Conservation (phyloP, 2,797 vertebrate genomes). For the Euthynnus affinis region DNA sequence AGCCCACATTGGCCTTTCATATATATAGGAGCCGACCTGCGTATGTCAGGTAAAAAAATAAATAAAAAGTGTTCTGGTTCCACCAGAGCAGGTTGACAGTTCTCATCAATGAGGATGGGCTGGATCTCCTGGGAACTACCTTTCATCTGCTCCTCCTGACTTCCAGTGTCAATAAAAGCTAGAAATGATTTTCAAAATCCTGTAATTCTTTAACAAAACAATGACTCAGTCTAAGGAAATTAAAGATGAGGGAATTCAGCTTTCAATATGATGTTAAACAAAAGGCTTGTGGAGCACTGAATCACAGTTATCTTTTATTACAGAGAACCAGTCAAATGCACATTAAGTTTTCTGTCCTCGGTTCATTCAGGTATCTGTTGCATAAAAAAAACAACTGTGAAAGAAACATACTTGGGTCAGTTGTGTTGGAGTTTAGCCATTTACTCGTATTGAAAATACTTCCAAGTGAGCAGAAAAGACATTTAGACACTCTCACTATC, state of each 20-base stretch:
- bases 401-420: too few relatives aligned
- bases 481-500: neutral
- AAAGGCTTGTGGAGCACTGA: neutral
- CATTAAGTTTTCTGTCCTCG: neutral
- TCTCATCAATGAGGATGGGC: conserved; percentile 3
- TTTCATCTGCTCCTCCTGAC: neutral
- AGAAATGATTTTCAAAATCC: conserved; percentile 1
- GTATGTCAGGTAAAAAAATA: neutral
- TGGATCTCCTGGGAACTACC: conserved; percentile 9
- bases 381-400: neutral
- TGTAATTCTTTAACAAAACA: neutral
- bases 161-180: neutral
- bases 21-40: neutral
- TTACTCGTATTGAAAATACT: neutral
- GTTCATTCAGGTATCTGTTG: neutral
- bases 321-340: neutral
- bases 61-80: neutral
- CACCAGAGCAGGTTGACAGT: neutral
- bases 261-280: conserved; percentile 3
- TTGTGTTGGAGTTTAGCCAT: neutral
- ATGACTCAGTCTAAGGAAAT: conserved; percentile 14
- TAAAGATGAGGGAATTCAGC: conserved; percentile 14
- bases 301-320: neutral
- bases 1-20: neutral
- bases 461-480: neutral